Conservation (phyloP, 2,888 invertebrate genomes). For the Lutraria lutraria region DNA sequence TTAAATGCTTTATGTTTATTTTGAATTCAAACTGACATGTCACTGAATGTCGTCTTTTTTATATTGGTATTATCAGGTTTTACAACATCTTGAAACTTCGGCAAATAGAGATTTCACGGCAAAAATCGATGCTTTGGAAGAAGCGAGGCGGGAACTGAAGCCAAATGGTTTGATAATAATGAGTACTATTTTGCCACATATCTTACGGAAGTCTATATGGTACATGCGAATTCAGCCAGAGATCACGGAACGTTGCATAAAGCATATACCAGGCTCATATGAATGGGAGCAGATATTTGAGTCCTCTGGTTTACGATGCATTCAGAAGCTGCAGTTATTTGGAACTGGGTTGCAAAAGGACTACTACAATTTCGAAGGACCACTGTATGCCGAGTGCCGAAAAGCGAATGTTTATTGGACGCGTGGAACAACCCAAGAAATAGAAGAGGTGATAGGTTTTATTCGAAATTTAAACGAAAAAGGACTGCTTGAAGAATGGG, state of each 20-base stretch:
- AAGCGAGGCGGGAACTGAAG: slow-evolving; percentile 29
- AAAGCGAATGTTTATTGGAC: slow-evolving; percentile 29
- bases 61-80: slow-evolving; percentile 24
- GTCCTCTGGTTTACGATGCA: neutral
- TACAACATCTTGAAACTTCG: slow-evolving; percentile 38
- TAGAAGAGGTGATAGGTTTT: slow-evolving; percentile 20
- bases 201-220: slow-evolving; percentile 3
- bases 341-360: slow-evolving; percentile 20
- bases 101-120: slow-evolving; percentile 4
- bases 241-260: slow-evolving; percentile 29
- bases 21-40: too few relatives aligned
- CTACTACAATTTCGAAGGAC: slow-evolving; percentile 43
- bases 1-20: too few relatives aligned
- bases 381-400: slow-evolving; percentile 29
- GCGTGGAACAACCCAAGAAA: slow-evolving; percentile 33
- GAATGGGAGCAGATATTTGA: slow-evolving; percentile 28
- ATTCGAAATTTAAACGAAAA: slow-evolving; percentile 24
- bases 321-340: slow-evolving; percentile 31
- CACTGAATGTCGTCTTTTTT: too few relatives aligned
- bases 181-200: slow-evolving; percentile 15
- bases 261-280: slow-evolving; percentile 20
- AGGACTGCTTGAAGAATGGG: slow-evolving; percentile 38
- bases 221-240: slow-evolving; percentile 19
- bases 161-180: slow-evolving; percentile 14
- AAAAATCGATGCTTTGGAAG: neutral